Conservation (phyloP, 2,113 vertebrate genomes). For the Hipposideros armiger region DNA sequence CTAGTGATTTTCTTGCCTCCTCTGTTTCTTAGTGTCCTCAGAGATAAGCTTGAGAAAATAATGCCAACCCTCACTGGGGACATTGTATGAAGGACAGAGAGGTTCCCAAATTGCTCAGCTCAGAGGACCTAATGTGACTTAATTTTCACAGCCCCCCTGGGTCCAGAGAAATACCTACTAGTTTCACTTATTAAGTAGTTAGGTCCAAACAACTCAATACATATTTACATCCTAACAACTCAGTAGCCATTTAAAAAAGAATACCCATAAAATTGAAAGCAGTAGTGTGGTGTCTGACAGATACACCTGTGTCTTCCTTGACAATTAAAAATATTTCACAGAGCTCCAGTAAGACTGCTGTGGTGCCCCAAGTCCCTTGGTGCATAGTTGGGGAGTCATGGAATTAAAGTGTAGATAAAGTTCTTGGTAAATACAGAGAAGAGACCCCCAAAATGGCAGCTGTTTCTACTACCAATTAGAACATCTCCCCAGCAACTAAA, state of each 20-base stretch:
- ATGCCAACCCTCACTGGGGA: not conserved
- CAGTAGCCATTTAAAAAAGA: not conserved
- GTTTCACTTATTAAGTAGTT: slow-evolving; percentile 1
- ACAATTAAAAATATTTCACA: not conserved
- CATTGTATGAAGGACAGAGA: not conserved
- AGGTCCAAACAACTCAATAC: not conserved
- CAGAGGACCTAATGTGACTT: not conserved
- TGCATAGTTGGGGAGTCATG: not conserved
- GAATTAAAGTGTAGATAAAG: not conserved
- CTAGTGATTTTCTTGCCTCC: not conserved
- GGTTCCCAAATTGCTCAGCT: not conserved
- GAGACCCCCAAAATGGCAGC: not conserved
- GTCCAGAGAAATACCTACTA: not conserved
- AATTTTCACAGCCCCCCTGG: not conserved
- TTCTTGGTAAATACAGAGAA: not conserved
- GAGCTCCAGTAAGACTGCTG: not conserved
- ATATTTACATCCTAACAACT: not conserved
- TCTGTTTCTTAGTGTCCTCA: not conserved
- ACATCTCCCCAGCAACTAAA: not conserved
- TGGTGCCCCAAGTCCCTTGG: rapidly evolving
- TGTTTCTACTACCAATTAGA: slow-evolving; percentile 1
- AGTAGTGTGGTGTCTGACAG: not conserved
- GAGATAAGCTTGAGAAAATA: not conserved
- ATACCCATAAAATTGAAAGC: not conserved
- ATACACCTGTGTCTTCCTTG: not conserved